Percentiles rank a stretch among this genome's conserved stretches.
phyloP scores from a whole-genome alignment of 2,888 invertebrate species.

The Schrankia costaestrigalis region DNA sequence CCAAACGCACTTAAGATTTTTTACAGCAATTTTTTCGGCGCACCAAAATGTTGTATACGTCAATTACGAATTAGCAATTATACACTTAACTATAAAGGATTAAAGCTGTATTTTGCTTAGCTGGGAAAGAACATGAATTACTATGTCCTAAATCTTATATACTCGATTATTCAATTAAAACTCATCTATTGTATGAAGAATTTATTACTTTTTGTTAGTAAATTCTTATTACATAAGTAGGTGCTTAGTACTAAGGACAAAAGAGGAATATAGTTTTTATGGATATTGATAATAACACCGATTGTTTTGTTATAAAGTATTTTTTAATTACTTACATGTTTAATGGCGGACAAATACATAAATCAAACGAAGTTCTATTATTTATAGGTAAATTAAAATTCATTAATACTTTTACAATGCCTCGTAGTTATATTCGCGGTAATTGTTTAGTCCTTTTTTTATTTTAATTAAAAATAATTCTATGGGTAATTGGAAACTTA shows the following conservation, averaged over 20 bases:
- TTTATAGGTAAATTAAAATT: too few species aligned
- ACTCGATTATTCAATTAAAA: conserved; percentile 28
- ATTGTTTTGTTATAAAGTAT: conserved; percentile 17
- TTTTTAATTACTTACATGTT: conserved; percentile 9
- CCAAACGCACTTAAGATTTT: conserved; percentile 7
- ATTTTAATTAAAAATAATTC: too few species aligned
- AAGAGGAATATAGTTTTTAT: conserved; percentile 15
- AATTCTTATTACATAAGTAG: conserved; percentile 10
- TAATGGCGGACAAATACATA: too few species aligned
- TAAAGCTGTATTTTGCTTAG: conserved; percentile 19
- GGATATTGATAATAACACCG: conserved; percentile 17
- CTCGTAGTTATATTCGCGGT: too few species aligned
- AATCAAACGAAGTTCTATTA: too few species aligned
- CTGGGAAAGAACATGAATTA: conserved; percentile 10
- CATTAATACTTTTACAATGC: too few species aligned
- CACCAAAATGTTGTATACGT: conserved; percentile 11
- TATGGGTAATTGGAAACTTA: too few species aligned
- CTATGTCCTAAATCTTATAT: conserved; percentile 27
- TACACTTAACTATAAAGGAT: background rate
- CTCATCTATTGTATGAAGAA: conserved; percentile 19
- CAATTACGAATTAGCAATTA: background rate
- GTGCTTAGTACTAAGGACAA: conserved; percentile 8
- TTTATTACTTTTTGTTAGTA: background rate
- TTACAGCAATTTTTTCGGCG: conserved; percentile 1
- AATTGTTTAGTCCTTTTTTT: too few species aligned